Percentiles rank a stretch among this genome's conserved stretches.
These are phyloP conservation scores for Potamilus streckersoni DNA, from an alignment of 1,140 invertebrate genomes.

Conservation along the genomic window DNA sequence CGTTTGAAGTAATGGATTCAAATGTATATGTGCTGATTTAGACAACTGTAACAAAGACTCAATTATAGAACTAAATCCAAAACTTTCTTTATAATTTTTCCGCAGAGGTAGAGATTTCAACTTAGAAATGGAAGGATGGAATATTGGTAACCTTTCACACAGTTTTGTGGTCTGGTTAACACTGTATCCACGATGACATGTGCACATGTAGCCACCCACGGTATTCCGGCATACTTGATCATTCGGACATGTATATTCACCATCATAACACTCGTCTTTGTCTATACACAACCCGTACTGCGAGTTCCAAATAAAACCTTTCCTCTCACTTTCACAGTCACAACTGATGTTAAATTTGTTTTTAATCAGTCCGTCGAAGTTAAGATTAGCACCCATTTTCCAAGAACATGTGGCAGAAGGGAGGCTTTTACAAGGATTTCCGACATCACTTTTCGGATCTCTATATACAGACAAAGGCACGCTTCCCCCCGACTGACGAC, in stretches of 20 bases:
- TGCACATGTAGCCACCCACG: slow-evolving; percentile 24
- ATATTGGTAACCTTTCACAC: slow-evolving; percentile 9
- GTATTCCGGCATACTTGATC: slow-evolving; percentile 22
- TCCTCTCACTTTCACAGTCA: slow-evolving; percentile 28
- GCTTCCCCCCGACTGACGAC: slow-evolving; percentile 21
- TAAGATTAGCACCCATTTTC: slow-evolving; percentile 19
- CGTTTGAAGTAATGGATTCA: too few species aligned
- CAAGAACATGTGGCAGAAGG: slow-evolving; percentile 32
- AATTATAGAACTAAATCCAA: too few species aligned
- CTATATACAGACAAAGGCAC: background rate
- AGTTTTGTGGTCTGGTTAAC: slow-evolving; percentile 3
- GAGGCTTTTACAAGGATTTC: slow-evolving; percentile 38
- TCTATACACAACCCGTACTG: slow-evolving; percentile 43
- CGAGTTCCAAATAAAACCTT: slow-evolving; percentile 45
- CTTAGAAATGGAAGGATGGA: slow-evolving; percentile 9
- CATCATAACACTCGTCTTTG: slow-evolving; percentile 22
- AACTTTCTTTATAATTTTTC: too few species aligned
- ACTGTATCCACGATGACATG: slow-evolving; percentile 19
- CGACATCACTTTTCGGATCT: slow-evolving; percentile 18
- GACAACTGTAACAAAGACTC: too few species aligned
- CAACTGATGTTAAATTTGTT: slow-evolving; percentile 48
- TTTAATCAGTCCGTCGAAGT: slow-evolving; percentile 39
- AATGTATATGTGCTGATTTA: too few species aligned
- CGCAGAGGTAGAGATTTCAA: background rate
- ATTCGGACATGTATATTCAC: slow-evolving; percentile 1